Conservation (phyloP, 2,888 invertebrate genomes). For the Ceriagrion tenellum region DNA sequence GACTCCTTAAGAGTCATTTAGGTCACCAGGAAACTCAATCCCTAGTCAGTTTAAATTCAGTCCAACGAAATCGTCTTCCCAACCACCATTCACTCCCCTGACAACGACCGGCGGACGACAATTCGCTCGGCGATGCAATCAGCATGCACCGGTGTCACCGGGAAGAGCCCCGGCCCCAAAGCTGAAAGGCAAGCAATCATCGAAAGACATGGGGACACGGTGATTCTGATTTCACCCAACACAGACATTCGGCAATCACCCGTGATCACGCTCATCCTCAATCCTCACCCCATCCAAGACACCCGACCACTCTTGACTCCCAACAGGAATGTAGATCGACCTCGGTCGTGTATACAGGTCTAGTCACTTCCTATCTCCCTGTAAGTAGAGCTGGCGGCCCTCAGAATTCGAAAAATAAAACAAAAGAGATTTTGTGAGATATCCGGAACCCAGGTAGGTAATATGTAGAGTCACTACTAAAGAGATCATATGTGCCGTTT, state of each 20-base stretch:
- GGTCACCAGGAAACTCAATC: neutral
- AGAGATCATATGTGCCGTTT: too few species aligned
- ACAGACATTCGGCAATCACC: neutral
- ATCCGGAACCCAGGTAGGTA: too few species aligned
- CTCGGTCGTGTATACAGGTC: too few species aligned
- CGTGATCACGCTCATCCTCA: neutral
- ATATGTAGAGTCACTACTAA: too few species aligned
- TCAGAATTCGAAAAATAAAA: too few species aligned
- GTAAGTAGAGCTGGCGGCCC: too few species aligned
- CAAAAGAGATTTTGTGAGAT: too few species aligned
- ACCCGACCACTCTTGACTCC: too few species aligned
- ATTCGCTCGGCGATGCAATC: neutral
- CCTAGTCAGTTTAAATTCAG: neutral
- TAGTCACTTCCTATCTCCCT: too few species aligned
- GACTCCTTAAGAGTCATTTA: neutral
- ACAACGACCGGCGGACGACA: neutral
- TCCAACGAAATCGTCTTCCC: neutral
- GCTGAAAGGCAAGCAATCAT: slow-evolving; percentile 1
- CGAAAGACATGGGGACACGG: neutral
- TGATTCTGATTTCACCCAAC: neutral
- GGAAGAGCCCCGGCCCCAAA: neutral
- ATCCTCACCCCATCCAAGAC: too few species aligned
- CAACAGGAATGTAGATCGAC: too few species aligned
- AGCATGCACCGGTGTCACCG: neutral
- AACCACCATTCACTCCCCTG: neutral